Base-by-base conservation (phyloP, 2,797 vertebrate species). In the Poeciliopsis presidionis region DNA sequence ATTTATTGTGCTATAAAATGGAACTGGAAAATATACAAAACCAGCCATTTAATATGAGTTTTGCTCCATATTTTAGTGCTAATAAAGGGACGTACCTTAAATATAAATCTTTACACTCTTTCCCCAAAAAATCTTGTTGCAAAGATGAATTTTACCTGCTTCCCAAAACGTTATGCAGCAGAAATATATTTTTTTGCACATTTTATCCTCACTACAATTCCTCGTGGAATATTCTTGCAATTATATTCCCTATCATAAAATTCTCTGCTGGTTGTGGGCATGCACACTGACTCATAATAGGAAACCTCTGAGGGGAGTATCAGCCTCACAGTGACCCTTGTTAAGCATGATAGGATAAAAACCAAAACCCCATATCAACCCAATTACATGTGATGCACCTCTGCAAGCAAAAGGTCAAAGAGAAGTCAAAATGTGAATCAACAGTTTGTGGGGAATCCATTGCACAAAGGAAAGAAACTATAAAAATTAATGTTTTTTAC, bases 261-360 rank as follows among this genome's bases (percentile, higher is more conserved):
- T 9, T 36, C 49, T 69, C 80, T 76, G 47, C 18, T 69, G 67
- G 79, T 28, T 67, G 77, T 55, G 59, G 28, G 2, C 67, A 20
- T 85, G 76, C 70, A 84, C 73, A 84, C 85, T 69, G 86, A 73
- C 22, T 87, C 46, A 78, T 79, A 78, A 75, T 78, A 82, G 67
- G 63, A 49, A 74, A 82, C 74, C 86, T 87, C 0, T 8, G 73
- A 80, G 86, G 82, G 74, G 1, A 45, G 57, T 39, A 1, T 20
- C 33, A 71, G 79, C 86, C 89, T 84, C 80, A 22, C 14, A 0
- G 61, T 84, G 81, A 90, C 88, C 89, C 86, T 85, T 45, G 7
- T 89, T 89, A 87, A 85, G 51, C 72, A 4, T 39, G 7, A 28
- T 33, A 74, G 65, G 63, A 73, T 39, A 33, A 81, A 84, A 89